A percentile compares a stretch with the other conserved stretches of the same genome.
phyloP scores from a whole-genome alignment of 1,140 invertebrate genomes.

The Rhopalosiphum maidis region DNA sequence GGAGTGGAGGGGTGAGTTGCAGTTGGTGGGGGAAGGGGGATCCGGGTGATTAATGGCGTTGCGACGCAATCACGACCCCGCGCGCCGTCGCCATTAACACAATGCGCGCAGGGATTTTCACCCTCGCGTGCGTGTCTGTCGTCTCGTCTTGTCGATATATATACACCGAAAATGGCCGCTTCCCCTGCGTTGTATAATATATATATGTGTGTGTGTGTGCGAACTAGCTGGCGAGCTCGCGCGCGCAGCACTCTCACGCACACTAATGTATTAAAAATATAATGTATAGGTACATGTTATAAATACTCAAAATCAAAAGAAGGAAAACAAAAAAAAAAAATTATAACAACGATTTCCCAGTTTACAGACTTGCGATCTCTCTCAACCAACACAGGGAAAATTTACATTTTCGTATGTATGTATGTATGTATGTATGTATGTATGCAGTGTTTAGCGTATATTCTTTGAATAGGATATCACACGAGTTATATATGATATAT shows the following conservation, averaged over 20 bases:
- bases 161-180: conserved; percentile 45
- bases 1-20: too few species aligned
- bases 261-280: background rate
- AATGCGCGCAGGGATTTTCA: conserved; percentile 54
- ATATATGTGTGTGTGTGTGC: background rate
- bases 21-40: background rate
- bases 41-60: conserved; percentile 54
- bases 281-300: background rate
- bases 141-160: background rate
- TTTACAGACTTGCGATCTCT: background rate
- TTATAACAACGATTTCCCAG: too few species aligned
- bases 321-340: background rate
- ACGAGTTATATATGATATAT: background rate
- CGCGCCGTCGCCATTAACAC: conserved; percentile 54
- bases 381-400: too few species aligned
- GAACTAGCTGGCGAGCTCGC: background rate
- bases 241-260: background rate
- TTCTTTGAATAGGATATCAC: background rate
- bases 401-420: too few species aligned
- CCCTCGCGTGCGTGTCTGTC: conserved; percentile 31
- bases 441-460: background rate
- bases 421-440: too few species aligned
- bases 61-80: conserved; percentile 56
- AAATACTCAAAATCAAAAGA: background rate
- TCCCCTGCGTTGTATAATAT: background rate